Evolutionary conservation across 2,797 vertebrate species (phyloP), one percentile per base, ranked within the genome.

Genomic region (Hapalemur alaotrensis): DNA sequence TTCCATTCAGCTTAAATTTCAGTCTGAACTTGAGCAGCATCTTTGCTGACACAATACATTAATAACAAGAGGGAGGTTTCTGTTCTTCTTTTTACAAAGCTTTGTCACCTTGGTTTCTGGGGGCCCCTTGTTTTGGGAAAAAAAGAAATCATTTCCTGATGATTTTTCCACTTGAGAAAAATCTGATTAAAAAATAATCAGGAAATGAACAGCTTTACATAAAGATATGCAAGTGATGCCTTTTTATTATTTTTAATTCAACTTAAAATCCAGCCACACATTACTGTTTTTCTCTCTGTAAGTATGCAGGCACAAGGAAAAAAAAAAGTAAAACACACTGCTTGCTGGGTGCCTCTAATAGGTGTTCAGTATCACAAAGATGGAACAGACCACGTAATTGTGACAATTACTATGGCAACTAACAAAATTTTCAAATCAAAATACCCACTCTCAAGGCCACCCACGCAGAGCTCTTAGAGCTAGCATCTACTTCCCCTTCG

Each of bases 351-450:
- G 63, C 46, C 96, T 84, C 76, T 92, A 88, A 90, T 88, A 97
- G 91, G 96, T 95, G 79, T 63, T 97, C 48, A 75, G 80, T 79
- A 95, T 82, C 80, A 96, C 83, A 83, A 94, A 96, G 89, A 95
- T 65, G 48, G 81, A 93, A 94, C 67, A 95, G 94, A 96, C 79
- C 86, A 97, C 63, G 59, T 93, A 91, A 96, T 96, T 96, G 80
- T 95, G 93, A 97, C 94, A 93, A 97, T 98, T 96, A 92, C 97
- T 98, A 97, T 97, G 95, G 94, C 91, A 98, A 97, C 98, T 95
- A 97, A 94, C 82, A 85, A 95, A 94, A 87, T 89, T 93, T 96
- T 97, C 91, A 95, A 89, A 95, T 93, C 78, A n/a, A 95, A 96
- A 93, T 96, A 89, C 76, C 93, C 85, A 84, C 95, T 94, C 83